Evolutionary conservation across 2,797 vertebrate species (phyloP).

Genomic region (Lutjanus argentimaculatus): DNA sequence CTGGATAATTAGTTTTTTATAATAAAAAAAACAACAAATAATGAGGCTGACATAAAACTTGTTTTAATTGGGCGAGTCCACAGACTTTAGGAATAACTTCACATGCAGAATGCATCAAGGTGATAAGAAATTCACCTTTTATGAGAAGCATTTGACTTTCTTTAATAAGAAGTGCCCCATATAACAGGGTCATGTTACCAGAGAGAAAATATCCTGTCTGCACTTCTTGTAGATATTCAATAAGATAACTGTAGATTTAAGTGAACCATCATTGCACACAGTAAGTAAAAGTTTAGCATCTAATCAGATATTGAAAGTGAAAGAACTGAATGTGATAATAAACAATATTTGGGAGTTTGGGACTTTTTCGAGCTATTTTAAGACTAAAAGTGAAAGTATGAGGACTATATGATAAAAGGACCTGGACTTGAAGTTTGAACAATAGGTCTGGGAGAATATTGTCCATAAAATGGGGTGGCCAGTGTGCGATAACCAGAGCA

Average conservation of each 20-base stretch:
- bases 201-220: neutral
- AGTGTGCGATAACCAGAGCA: too few relatives aligned
- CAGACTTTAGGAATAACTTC: conserved; percentile 16
- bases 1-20: conserved; percentile 52
- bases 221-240: neutral
- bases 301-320: neutral
- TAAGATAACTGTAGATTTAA: neutral
- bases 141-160: neutral
- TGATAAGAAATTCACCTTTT: conserved; percentile 34
- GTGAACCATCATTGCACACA: neutral
- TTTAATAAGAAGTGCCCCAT: neutral
- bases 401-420: too few relatives aligned
- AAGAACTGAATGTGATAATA: neutral
- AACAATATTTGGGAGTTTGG: neutral
- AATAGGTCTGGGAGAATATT: too few relatives aligned
- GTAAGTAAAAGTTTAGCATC: neutral
- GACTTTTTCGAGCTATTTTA: neutral
- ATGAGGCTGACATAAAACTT: conserved; percentile 44
- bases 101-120: conserved; percentile 24
- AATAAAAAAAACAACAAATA: conserved; percentile 51
- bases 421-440: too few relatives aligned
- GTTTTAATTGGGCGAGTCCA: conserved; percentile 37
- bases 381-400: neutral
- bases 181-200: neutral
- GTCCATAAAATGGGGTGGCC: too few relatives aligned